phyloP scores from a whole-genome alignment of 2,888 invertebrate genomes.

The Gymnoscelis rufifasciata region DNA sequence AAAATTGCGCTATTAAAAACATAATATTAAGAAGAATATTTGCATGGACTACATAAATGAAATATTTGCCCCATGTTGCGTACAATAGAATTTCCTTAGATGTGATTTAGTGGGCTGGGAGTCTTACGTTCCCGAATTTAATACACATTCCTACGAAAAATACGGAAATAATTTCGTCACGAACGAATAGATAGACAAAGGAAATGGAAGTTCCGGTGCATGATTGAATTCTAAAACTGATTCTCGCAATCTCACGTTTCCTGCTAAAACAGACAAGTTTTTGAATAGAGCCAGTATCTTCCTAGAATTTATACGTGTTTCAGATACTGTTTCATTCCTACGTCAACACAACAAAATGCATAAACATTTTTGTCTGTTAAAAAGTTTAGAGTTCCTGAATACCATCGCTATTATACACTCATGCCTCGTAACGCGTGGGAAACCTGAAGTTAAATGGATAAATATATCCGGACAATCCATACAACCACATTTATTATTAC shows the following conservation, averaged over 20 bases:
- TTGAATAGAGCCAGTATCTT: background rate
- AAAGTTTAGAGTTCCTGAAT: too few relatives aligned
- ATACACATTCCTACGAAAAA: conserved; percentile 22
- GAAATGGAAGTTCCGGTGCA: conserved; percentile 20
- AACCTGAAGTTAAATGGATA: too few relatives aligned
- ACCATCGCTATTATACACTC: too few relatives aligned
- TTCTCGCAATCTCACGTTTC: conserved; percentile 13
- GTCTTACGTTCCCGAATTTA: conserved; percentile 10
- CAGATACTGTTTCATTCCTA: too few relatives aligned
- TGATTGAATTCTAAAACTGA: conserved; percentile 23
- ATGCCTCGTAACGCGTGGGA: too few relatives aligned
- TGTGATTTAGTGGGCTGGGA: conserved; percentile 12
- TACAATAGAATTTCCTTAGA: conserved; percentile 8
- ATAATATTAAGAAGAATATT: background rate
- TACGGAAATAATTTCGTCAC: conserved; percentile 21
- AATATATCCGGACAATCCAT: too few relatives aligned
- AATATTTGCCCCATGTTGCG: conserved; percentile 2
- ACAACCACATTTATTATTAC: too few relatives aligned
- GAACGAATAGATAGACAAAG: conserved; percentile 21
- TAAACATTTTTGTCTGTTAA: too few relatives aligned
- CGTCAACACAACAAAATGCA: too few relatives aligned
- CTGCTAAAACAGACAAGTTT: conserved; percentile 4
- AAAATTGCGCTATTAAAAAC: background rate
- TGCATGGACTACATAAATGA: background rate
- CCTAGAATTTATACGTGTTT: too few relatives aligned